Percentiles rank a stretch among this genome's conserved stretches.
Evolutionary conservation across 2,888 invertebrate species (phyloP).

Genomic region (Octonoba sinensis): DNA sequence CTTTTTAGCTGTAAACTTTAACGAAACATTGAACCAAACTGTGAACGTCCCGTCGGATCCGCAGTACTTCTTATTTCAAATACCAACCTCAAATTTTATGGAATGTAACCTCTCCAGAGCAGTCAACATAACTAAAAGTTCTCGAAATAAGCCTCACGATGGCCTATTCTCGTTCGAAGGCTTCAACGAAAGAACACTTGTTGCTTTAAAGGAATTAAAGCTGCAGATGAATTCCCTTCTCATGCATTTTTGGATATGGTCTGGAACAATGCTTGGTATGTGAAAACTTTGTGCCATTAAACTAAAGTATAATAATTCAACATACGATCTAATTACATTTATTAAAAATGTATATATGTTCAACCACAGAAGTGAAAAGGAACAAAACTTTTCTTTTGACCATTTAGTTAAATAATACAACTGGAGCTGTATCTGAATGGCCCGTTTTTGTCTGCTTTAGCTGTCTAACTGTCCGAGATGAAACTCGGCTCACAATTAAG

Average conservation of each 20-base stretch:
- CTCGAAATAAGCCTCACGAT: neutral
- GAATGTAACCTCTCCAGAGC: slow-evolving; percentile 45
- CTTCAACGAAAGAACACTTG: slow-evolving; percentile 18
- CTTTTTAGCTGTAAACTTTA: no score
- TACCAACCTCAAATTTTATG: slow-evolving; percentile 49
- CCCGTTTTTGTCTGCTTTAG: no score
- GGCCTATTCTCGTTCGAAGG: neutral
- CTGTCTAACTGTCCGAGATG: no score
- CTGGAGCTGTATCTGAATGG: no score
- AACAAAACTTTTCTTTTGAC: no score
- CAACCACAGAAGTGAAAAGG: no score
- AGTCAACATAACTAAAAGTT: neutral
- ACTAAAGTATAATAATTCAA: no score
- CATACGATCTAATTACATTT: no score
- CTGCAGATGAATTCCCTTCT: slow-evolving; percentile 26
- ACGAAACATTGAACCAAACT: no score
- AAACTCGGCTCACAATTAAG: no score
- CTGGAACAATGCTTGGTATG: slow-evolving; percentile 61
- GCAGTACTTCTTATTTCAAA: slow-evolving; percentile 51
- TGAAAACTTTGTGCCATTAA: neutral
- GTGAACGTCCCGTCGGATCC: slow-evolving; percentile 27
- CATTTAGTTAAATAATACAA: no score
- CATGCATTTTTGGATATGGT: slow-evolving; percentile 59
- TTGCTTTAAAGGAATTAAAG: slow-evolving; percentile 45
- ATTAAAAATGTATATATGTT: no score